These are phyloP conservation scores for Coreius guichenoti DNA, from an alignment of 2,797 vertebrate species.

Conservation along the genomic window DNA sequence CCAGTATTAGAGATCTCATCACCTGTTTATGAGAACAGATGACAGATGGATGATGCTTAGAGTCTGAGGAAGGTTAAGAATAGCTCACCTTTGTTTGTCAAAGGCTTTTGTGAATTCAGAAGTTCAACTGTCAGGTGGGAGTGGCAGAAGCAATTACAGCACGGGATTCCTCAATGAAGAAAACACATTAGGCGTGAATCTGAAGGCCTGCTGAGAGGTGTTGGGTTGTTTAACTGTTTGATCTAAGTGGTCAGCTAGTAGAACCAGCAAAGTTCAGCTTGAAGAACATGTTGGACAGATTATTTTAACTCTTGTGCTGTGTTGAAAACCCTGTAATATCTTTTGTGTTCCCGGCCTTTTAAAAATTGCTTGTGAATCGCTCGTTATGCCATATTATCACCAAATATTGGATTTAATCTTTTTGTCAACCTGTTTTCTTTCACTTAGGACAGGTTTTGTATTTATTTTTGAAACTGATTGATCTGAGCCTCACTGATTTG, in stretches of 20 bases:
- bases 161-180: slow-evolving; percentile 15
- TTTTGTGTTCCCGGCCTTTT: too few species aligned
- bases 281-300: not conserved
- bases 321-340: too few species aligned
- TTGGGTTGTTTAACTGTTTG: not conserved
- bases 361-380: too few species aligned
- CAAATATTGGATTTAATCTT: too few species aligned
- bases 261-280: not conserved
- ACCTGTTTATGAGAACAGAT: not conserved
- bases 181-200: not conserved
- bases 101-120: slow-evolving; percentile 26
- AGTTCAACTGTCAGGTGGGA: slow-evolving; percentile 55
- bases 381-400: too few species aligned
- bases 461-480: too few species aligned
- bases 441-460: too few species aligned
- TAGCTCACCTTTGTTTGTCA: slow-evolving; percentile 40
- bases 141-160: slow-evolving; percentile 51
- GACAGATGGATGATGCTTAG: not conserved
- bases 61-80: slow-evolving; percentile 37
- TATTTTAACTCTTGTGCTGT: too few species aligned
- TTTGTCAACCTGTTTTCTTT: too few species aligned
- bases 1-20: not conserved
- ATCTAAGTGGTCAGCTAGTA: not conserved
- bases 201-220: too few species aligned
- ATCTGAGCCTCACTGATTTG: too few species aligned